phyloP scores from a whole-genome alignment of 1,140 invertebrate genomes.

The Drosophila parabipectinata region DNA sequence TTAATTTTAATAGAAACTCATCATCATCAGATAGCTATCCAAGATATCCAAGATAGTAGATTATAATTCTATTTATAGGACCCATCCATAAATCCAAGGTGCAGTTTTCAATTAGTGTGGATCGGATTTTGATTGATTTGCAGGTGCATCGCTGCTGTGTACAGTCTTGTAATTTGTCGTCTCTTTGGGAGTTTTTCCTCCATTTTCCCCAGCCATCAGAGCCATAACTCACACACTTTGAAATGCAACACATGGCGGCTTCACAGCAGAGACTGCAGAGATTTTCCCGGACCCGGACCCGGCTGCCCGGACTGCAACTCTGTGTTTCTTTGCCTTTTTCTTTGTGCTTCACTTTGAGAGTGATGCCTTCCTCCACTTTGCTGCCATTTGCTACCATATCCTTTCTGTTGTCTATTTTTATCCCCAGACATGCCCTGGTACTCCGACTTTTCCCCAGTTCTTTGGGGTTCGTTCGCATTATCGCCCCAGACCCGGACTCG shows the following conservation, averaged over 20 bases:
- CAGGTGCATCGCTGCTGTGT: slow-evolving; percentile 18
- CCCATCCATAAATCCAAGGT: slow-evolving; percentile 11
- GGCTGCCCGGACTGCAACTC: slow-evolving; percentile 18
- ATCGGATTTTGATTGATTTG: slow-evolving; percentile 37
- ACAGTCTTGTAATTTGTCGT: slow-evolving; percentile 58
- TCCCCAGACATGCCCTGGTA: slow-evolving; percentile 19
- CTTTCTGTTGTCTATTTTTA: slow-evolving; percentile 74
- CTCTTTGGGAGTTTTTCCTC: slow-evolving; percentile 36
- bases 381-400: slow-evolving; percentile 74
- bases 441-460: slow-evolving; percentile 7
- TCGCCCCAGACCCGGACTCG: slow-evolving; percentile 47
- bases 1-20: background rate
- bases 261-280: slow-evolving; percentile 32
- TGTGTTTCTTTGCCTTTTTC: slow-evolving; percentile 26
- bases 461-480: slow-evolving; percentile 64
- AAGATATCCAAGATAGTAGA: background rate
- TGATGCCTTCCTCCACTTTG: slow-evolving; percentile 25
- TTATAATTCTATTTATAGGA: too few relatives aligned
- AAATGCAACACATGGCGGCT: slow-evolving; percentile 76
- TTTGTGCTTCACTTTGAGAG: slow-evolving; percentile 11
- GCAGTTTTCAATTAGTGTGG: slow-evolving; percentile 35
- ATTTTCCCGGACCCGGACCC: slow-evolving; percentile 30
- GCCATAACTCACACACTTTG: slow-evolving; percentile 77
- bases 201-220: slow-evolving; percentile 6
- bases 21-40: background rate